Base-by-base conservation (phyloP, 2,113 vertebrate genomes). In the Anolis sagrei region DNA sequence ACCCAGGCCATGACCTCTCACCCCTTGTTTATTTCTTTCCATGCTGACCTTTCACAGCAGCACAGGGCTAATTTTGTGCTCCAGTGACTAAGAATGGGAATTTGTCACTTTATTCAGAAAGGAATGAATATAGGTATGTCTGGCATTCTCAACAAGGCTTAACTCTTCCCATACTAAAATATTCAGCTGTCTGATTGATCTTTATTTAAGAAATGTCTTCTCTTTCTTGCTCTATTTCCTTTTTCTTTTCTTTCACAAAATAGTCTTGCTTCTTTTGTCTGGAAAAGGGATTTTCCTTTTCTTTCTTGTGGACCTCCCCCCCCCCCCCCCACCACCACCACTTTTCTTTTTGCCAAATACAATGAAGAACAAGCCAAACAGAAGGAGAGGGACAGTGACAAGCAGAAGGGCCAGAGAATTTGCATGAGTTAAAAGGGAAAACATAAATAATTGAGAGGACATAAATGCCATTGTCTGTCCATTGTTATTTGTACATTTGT, bases 21-120 rank as follows among this genome's bases (percentile, higher is more conserved):
- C 91, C 88, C 90, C 90, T 82, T 93, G 93, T 95, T 93, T 94
- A 89, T 92, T 94, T 95, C 89, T 92, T 92, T 90, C 91, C 81
- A 76, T 84, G 88, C 93, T 96, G 93, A 95, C 95, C 96, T 97
- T 97, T 96, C 89, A 87, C 94, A 91, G 95, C 94, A 95, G 94
- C 93, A 90, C 93, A 95, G 86, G 95, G 95, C 96, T 96, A 95
- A 97, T 97, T 97, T 97, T 97, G 95, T 97, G 96, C 97, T 97
- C 96, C 96, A 96, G 89, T 95, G 96, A 95, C 89, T 95, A 96
- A 96, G 96, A 96, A 96, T 96, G 94, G 86, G 93, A 94, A 95
- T 95, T 94, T 97, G 96, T 97, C 95, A 96, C 94, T 97, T 97
- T 96, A 95, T 96, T 97, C 93, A 97, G 93, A 95, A 95, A 93